Percentiles rank a stretch among this genome's conserved stretches.
phyloP scores from a whole-genome alignment of 2,797 vertebrate genomes.

The Brotogeris chrysoptera region DNA sequence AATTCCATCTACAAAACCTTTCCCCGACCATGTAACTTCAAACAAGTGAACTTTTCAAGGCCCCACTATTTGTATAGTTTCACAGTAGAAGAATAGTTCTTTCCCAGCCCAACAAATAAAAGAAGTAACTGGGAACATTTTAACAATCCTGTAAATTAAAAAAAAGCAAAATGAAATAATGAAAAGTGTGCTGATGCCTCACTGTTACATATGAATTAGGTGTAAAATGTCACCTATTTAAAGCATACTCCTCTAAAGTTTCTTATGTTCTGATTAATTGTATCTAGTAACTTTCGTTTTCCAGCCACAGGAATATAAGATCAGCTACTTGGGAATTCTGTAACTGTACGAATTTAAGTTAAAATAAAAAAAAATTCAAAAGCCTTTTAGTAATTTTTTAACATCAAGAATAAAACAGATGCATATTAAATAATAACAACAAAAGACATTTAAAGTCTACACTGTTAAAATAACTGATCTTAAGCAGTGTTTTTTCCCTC shows the following conservation, averaged over 20 bases:
- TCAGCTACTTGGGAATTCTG: neutral
- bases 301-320: neutral
- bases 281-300: neutral
- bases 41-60: neutral
- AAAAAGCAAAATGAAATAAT: neutral
- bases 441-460: neutral
- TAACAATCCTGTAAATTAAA: neutral
- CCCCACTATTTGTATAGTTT: neutral
- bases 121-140: neutral
- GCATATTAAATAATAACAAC: neutral
- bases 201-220: neutral
- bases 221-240: neutral
- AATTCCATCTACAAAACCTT: neutral
- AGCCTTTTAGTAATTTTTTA: neutral
- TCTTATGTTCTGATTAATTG: neutral
- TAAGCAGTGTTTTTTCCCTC: neutral
- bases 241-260: neutral
- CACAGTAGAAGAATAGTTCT: neutral
- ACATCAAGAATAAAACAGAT: neutral
- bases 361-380: neutral
- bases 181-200: neutral
- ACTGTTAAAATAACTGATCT: neutral
- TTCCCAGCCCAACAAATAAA: neutral
- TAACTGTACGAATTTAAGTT: neutral
- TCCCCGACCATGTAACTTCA: neutral